Percentiles rank a stretch among this genome's conserved stretches.
Conservation (phyloP, 2,113 vertebrate genomes). For the Vanacampus margaritifer region DNA sequence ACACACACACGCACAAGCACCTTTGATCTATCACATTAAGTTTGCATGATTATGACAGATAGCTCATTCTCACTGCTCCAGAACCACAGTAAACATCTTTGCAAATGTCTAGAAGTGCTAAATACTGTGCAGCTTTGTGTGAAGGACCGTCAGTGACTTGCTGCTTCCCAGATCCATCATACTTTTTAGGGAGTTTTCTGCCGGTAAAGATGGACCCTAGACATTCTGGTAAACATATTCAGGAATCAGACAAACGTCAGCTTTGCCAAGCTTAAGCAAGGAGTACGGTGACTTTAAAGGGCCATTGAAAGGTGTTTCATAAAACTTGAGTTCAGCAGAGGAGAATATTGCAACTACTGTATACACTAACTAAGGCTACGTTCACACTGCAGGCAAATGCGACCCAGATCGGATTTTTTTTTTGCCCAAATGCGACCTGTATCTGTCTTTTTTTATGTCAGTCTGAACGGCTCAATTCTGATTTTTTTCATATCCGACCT, state of each 20-base stretch:
- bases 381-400: no score
- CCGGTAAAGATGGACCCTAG: conserved; percentile 57
- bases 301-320: no score
- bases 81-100: conserved; percentile 51
- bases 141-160: conserved; percentile 71
- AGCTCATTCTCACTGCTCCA: conserved; percentile 26
- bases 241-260: conserved; percentile 20
- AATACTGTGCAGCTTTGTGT: conserved; percentile 66
- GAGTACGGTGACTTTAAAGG: not conserved
- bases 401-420: no score
- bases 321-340: no score
- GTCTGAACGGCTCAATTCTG: no score
- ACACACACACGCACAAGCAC: conserved; percentile 5
- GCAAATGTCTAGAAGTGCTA: conserved; percentile 66
- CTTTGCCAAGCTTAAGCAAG: not conserved
- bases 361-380: no score
- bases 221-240: conserved; percentile 18
- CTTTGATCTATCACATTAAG: not conserved
- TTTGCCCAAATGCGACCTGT: no score
- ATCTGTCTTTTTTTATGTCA: no score
- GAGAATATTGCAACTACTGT: not conserved
- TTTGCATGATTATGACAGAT: conserved; percentile 56
- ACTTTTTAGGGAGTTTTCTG: conserved; percentile 59
- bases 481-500: no score
- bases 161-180: conserved; percentile 74